Conservation (phyloP, 2,113 vertebrate genomes). For the Notarius quadriscutis region DNA sequence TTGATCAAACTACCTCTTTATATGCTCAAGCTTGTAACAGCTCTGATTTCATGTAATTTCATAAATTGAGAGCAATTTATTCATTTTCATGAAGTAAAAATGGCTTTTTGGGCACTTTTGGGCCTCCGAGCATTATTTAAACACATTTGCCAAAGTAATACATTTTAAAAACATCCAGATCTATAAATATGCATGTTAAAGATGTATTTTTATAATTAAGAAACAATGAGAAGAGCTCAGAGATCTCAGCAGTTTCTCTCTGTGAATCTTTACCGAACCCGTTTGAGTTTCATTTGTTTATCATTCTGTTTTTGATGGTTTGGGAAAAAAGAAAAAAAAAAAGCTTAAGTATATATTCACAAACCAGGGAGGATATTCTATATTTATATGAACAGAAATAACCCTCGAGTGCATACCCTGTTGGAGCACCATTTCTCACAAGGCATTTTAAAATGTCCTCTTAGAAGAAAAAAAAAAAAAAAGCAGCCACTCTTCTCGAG, state of each 20-base stretch:
- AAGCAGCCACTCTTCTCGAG: neutral
- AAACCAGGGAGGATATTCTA: neutral
- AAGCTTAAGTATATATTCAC: neutral
- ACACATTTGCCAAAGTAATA: neutral
- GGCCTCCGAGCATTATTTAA: neutral
- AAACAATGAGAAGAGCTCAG: neutral
- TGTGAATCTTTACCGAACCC: neutral
- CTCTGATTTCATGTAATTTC: neutral
- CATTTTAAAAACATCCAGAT: neutral
- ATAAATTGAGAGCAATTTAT: neutral
- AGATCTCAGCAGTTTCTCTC: neutral
- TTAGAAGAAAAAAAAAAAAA: neutral
- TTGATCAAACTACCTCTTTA: neutral
- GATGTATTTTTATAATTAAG: neutral
- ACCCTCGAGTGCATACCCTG: neutral
- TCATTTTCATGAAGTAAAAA: neutral
- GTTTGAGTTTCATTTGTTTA: neutral
- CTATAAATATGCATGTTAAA: neutral
- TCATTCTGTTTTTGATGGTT: too few relatives aligned
- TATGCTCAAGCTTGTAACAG: neutral
- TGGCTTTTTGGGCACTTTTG: neutral
- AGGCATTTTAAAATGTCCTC: neutral
- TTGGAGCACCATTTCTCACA: neutral
- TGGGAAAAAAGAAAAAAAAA: neutral
- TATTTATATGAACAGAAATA: neutral